phyloP scores from a whole-genome alignment of 2,888 invertebrate genomes.

The Tipula lateralis region DNA sequence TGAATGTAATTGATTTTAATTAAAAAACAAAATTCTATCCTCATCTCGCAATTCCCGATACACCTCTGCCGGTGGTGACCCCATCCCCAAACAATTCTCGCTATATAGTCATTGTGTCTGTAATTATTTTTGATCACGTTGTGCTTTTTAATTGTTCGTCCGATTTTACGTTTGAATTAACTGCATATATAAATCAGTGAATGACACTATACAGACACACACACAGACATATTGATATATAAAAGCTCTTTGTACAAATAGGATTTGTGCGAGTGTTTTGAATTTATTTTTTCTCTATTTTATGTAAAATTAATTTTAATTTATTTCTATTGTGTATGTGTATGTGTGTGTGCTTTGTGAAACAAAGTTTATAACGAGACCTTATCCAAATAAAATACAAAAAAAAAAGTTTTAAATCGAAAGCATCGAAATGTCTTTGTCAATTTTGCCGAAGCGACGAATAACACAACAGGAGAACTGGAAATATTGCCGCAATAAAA shows the following conservation, averaged over 20 bases:
- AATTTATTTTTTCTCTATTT: neutral
- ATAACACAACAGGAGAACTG: neutral
- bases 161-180: neutral
- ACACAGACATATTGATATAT: too few species aligned
- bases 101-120: neutral
- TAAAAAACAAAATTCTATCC: neutral
- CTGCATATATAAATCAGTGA: constrained; percentile 24
- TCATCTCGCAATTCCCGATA: neutral
- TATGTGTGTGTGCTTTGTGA: neutral
- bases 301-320: neutral
- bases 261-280: neutral
- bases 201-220: neutral
- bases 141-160: neutral
- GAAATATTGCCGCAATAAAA: neutral
- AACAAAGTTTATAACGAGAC: neutral
- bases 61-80: too few species aligned
- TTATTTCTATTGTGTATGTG: neutral
- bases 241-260: neutral
- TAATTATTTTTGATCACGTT: neutral
- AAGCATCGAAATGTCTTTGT: neutral
- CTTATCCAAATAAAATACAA: neutral
- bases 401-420: neutral
- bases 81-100: neutral
- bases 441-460: neutral
- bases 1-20: constrained; percentile 19